phyloP scores from a whole-genome alignment of 2,888 invertebrate species.

The Polydrusus cervinus region DNA sequence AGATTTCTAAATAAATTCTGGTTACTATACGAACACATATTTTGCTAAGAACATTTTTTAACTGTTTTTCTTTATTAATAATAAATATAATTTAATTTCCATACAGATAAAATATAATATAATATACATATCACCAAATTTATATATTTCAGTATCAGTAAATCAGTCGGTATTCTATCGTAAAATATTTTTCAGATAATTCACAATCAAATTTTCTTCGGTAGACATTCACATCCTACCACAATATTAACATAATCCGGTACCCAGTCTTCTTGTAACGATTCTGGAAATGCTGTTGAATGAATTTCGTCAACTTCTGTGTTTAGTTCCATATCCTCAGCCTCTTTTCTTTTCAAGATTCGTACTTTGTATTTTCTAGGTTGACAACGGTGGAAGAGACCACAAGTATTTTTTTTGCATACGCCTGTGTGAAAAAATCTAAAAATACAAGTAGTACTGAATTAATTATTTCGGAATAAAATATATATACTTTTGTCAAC shows the following conservation, averaged over 20 bases:
- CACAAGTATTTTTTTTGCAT: constrained; percentile 65
- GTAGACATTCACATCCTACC: constrained; percentile 69
- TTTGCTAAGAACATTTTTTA: background rate
- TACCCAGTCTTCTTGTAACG: constrained; percentile 66
- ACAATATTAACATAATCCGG: constrained; percentile 64
- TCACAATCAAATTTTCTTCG: constrained; percentile 32
- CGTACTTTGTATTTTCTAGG: constrained; percentile 65
- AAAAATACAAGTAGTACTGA: constrained; percentile 36
- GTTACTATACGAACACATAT: background rate
- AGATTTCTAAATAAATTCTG: no score
- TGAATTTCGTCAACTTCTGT: constrained; percentile 51
- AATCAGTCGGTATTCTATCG: background rate
- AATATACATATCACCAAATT: no score
- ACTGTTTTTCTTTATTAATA: no score
- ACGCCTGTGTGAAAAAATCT: constrained; percentile 65
- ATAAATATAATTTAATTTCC: no score
- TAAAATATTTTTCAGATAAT: background rate
- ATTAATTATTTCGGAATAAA: no score
- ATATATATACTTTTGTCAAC: no score
- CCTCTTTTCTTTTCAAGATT: constrained; percentile 62
- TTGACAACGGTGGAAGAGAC: constrained; percentile 62
- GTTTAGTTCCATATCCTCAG: constrained; percentile 18
- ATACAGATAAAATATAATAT: background rate
- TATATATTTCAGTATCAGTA: background rate
- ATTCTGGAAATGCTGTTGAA: constrained; percentile 60